A percentile compares a stretch with the other conserved stretches of the same genome.
These are phyloP conservation scores for Larimichthys polyactis DNA, from an alignment of 2,113 vertebrate species.

Conservation along the genomic window DNA sequence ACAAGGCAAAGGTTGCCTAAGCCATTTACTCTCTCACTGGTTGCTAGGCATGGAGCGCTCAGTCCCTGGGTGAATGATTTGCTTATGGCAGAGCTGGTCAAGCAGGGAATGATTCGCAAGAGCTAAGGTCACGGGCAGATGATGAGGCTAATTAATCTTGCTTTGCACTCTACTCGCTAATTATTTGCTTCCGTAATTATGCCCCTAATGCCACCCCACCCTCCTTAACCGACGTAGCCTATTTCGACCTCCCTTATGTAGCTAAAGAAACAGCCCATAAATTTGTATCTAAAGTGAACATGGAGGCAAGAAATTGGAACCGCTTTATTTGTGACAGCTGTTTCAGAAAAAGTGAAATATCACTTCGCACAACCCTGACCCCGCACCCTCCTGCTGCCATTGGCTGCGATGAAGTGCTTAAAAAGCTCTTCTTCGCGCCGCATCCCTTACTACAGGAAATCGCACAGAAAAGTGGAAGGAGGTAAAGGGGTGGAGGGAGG, in stretches of 20 bases:
- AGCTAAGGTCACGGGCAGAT: conserved; percentile 74
- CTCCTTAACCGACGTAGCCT: conserved; percentile 26
- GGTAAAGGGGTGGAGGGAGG: conserved; percentile 30
- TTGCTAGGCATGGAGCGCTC: conserved; percentile 42
- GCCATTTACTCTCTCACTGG: conserved; percentile 48
- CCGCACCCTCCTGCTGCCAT: conserved; percentile 5
- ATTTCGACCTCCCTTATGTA: conserved; percentile 45
- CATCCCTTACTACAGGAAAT: conserved; percentile 69
- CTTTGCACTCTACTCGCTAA: conserved; percentile 74
- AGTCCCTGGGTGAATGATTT: conserved; percentile 62
- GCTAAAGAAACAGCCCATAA: conserved; percentile 48
- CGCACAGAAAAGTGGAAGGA: conserved; percentile 55
- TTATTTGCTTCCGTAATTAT: conserved; percentile 78
- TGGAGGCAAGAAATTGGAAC: conserved; percentile 34
- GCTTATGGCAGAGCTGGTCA: conserved; percentile 66
- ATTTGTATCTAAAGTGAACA: conserved; percentile 35
- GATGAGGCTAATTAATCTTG: conserved; percentile 79
- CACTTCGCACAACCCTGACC: conserved; percentile 26
- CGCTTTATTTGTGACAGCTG: conserved; percentile 44
- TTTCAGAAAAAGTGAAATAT: conserved; percentile 35
- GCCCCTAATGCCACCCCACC: conserved; percentile 45
- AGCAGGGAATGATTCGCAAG: conserved; percentile 61
- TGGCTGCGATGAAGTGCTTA: conserved; percentile 23
- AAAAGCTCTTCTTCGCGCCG: conserved; percentile 56
- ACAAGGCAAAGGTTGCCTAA: conserved; percentile 36